phyloP scores from a whole-genome alignment of 2,797 vertebrate genomes.

The Oryzias sinensis region DNA sequence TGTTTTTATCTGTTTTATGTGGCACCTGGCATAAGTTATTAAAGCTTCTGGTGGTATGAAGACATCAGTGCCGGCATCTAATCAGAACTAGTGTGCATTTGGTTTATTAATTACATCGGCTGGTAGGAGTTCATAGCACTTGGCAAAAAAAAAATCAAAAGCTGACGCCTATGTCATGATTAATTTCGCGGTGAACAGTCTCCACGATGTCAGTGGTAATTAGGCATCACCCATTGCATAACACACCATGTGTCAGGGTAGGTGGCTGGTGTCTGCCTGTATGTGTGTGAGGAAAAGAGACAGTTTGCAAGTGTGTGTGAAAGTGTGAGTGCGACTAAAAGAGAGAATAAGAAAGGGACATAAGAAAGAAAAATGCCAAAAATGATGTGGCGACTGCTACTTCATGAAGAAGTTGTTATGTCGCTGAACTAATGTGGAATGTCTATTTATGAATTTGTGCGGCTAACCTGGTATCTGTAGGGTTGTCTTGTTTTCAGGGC shows the following conservation, averaged over 20 bases:
- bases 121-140: conserved; percentile 67
- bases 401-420: conserved; percentile 16
- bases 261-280: conserved; percentile 64
- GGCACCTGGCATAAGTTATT: conserved; percentile 32
- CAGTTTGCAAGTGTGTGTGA: not conserved
- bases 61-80: conserved; percentile 59
- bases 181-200: conserved; percentile 83
- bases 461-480: not conserved
- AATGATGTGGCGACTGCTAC: conserved; percentile 20
- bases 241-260: conserved; percentile 81
- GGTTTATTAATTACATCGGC: conserved; percentile 73
- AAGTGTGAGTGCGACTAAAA: conserved; percentile 10
- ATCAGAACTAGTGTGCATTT: conserved; percentile 68
- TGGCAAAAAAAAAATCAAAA: conserved; percentile 72
- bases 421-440: not conserved
- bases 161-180: conserved; percentile 81
- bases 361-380: conserved; percentile 12
- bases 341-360: conserved; percentile 4
- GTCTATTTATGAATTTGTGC: not conserved
- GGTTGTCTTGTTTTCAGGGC: not conserved
- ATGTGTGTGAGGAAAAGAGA: conserved; percentile 14
- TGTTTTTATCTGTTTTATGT: conserved; percentile 11
- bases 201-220: conserved; percentile 83
- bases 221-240: conserved; percentile 83
- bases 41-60: conserved; percentile 54